phyloP scores from a whole-genome alignment of 92 coral and sea anemone genomes.

The Siderastrea siderea region DNA sequence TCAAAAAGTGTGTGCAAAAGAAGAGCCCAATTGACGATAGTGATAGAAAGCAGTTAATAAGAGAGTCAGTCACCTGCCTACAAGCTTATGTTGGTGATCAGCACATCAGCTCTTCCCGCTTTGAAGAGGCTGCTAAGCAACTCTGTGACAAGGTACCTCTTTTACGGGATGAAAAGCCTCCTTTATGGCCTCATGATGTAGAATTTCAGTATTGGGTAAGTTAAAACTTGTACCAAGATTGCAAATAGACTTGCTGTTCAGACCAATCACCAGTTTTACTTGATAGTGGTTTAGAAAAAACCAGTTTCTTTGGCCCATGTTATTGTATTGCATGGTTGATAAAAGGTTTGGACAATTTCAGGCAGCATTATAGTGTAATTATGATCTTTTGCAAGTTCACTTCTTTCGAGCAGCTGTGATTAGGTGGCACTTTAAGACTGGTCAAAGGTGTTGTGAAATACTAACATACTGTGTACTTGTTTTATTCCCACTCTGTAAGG shows the following conservation, averaged over 20 bases:
- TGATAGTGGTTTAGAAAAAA: too few species aligned
- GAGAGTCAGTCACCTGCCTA: conserved; percentile 42
- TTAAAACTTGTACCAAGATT: not conserved
- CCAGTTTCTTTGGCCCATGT: too few species aligned
- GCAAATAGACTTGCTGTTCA: too few species aligned
- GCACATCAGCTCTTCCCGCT: not conserved
- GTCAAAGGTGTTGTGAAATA: too few species aligned
- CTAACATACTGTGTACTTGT: too few species aligned
- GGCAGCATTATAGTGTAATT: too few species aligned
- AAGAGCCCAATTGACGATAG: conserved; percentile 13
- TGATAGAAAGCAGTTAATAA: conserved; percentile 25
- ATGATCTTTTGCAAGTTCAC: too few species aligned
- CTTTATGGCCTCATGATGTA: conserved; percentile 15
- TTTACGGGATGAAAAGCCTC: conserved; percentile 34
- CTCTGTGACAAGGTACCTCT: not conserved
- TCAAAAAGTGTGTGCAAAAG: conserved; percentile 31
- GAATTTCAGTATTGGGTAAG: conserved; percentile 45
- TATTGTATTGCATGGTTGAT: too few species aligned
- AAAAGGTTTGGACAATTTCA: too few species aligned
- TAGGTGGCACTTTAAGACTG: too few species aligned
- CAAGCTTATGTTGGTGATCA: conserved; percentile 28
- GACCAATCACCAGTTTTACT: too few species aligned
- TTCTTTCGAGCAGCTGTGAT: too few species aligned
- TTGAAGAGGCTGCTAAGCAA: conserved; percentile 9
- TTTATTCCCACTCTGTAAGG: not conserved